A percentile compares a stretch with the other conserved stretches of the same genome.
phyloP scores from a whole-genome alignment of 1,140 invertebrate genomes.

The Drosophila ercepeae region DNA sequence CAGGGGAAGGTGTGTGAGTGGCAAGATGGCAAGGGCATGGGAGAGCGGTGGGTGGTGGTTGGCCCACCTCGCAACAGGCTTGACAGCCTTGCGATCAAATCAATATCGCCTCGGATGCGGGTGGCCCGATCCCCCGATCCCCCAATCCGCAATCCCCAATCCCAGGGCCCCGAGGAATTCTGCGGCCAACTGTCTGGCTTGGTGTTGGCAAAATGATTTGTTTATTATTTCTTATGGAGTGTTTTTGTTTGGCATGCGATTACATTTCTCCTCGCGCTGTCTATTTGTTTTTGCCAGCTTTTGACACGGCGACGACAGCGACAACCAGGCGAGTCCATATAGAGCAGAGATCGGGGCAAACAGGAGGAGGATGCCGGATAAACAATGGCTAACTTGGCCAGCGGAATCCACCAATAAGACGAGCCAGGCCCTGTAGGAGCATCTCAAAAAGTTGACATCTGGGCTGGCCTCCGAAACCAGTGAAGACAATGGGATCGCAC shows the following conservation, averaged over 20 bases:
- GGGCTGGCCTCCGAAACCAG: conserved; percentile 35
- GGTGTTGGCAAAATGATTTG: conserved; percentile 62
- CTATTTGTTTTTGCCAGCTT: conserved; percentile 2
- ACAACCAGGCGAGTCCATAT: conserved; percentile 60
- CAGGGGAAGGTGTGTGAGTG: not conserved
- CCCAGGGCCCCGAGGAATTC: conserved; percentile 20
- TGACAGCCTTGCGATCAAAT: conserved; percentile 69
- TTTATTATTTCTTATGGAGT: conserved; percentile 78
- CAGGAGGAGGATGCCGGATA: conserved; percentile 11
- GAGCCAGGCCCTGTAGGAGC: conserved; percentile 28
- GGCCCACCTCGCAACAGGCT: conserved; percentile 45
- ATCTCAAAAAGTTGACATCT: conserved; percentile 60
- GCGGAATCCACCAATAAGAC: conserved; percentile 60
- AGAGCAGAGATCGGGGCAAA: conserved; percentile 6
- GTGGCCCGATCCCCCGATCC: conserved; percentile 54
- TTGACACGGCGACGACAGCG: conserved; percentile 45
- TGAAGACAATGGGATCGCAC: conserved; percentile 39
- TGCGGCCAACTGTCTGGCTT: conserved; percentile 49
- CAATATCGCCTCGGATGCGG: conserved; percentile 70
- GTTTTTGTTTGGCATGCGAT: conserved; percentile 72
- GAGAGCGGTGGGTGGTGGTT: not conserved
- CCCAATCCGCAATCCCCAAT: conserved; percentile 3
- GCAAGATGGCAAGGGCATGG: not conserved
- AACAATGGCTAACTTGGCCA: conserved; percentile 57
- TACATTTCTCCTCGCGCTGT: conserved; percentile 44